phyloP scores from a whole-genome alignment of 2,888 invertebrate genomes.

The Melipona bicolor region DNA sequence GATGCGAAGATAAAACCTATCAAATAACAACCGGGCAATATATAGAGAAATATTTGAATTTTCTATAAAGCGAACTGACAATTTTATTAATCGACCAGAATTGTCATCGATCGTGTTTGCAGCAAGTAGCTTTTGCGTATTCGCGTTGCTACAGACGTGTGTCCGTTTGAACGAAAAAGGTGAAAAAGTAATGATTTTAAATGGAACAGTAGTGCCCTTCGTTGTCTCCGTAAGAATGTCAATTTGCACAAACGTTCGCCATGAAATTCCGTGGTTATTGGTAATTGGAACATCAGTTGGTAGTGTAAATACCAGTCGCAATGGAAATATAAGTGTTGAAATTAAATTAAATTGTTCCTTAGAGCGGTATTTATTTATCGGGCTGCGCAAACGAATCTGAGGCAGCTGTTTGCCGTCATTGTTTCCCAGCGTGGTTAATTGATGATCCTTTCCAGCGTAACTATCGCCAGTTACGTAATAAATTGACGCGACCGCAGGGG shows the following conservation, averaged over 20 bases:
- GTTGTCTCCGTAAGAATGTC: too few relatives aligned
- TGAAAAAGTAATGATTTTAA: too few relatives aligned
- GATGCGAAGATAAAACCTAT: slow-evolving; percentile 4
- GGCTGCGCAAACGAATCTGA: slow-evolving; percentile 37
- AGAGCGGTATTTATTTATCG: slow-evolving; percentile 58
- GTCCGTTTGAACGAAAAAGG: too few relatives aligned
- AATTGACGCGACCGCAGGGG: slow-evolving; percentile 33
- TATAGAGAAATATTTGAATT: not conserved
- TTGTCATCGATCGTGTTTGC: not conserved
- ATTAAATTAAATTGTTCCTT: slow-evolving; percentile 62
- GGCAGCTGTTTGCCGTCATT: slow-evolving; percentile 46
- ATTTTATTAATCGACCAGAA: not conserved
- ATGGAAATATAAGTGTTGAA: slow-evolving; percentile 13
- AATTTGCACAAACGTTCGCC: too few relatives aligned
- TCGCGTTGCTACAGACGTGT: too few relatives aligned
- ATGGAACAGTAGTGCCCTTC: too few relatives aligned
- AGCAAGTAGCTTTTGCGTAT: not conserved
- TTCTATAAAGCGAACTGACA: too few relatives aligned
- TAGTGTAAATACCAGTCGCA: slow-evolving; percentile 31
- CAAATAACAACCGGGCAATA: slow-evolving; percentile 9
- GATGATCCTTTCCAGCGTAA: slow-evolving; percentile 15
- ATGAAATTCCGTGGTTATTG: not conserved
- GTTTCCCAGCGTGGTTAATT: slow-evolving; percentile 40
- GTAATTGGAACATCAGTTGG: not conserved
- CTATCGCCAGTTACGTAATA: slow-evolving; percentile 25